These are phyloP conservation scores for Calyptomena viridis DNA, from an alignment of 2,113 vertebrate species.

Conservation along the genomic window DNA sequence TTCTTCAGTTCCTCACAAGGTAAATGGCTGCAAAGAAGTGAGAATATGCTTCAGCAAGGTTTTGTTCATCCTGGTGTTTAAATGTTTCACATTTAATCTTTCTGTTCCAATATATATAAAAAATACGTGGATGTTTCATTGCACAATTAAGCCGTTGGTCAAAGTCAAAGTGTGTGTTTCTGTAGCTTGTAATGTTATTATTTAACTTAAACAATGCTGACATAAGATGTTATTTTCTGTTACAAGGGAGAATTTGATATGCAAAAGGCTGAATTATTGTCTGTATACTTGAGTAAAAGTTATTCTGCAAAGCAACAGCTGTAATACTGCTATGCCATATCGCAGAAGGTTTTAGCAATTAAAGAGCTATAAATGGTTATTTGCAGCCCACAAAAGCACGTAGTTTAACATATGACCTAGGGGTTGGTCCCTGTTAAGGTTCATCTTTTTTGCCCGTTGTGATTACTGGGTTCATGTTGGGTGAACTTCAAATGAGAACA, in stretches of 20 bases:
- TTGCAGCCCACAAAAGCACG: background rate
- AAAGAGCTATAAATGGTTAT: background rate
- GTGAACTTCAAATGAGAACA: background rate
- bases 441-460: background rate
- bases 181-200: background rate
- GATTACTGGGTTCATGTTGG: background rate
- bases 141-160: background rate
- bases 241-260: background rate
- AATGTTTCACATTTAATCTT: background rate
- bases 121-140: background rate
- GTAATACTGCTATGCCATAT: accelerated
- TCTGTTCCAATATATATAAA: accelerated
- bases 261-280: background rate
- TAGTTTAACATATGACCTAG: background rate
- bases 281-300: background rate
- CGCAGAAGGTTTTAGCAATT: background rate
- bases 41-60: background rate
- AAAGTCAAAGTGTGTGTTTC: background rate
- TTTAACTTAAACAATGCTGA: background rate
- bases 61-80: background rate
- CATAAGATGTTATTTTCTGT: background rate
- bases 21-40: background rate
- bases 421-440: background rate
- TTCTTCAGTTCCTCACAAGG: background rate
- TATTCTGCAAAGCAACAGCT: background rate